Base-by-base conservation (phyloP, 2,113 vertebrate species). In the Suricata suricatta region DNA sequence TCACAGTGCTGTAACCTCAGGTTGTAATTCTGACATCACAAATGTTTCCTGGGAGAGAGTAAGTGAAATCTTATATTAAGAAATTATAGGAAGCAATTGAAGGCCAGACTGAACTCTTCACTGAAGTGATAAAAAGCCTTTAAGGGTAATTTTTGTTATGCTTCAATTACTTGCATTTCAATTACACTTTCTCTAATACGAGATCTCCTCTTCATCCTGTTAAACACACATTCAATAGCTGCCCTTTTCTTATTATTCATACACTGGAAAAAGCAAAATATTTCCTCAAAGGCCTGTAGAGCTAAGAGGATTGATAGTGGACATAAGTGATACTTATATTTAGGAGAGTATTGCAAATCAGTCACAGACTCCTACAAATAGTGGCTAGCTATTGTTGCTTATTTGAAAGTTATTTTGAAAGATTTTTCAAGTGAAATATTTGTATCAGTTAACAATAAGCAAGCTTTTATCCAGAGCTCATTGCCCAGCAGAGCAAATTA, bases 11-110 rank as follows among this genome's bases (percentile, higher is more conserved):
- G 2, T 95, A 82, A 96, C 76, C 88, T 79, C 33, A 0, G 29
- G 92, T 79, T 66, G 64, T 96, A 84, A 93, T 94, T 95, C 81
- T 92, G 96, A 96, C 85, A 97, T 86, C 95, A 96, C 80, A 85
- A 74, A 92, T 91, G 47, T 85, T 90, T 90, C 94, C 85, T 96
- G 3, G 25, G 95, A 95, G 90, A 90, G 44, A 71, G n/a, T 44
- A 60, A 79, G 52, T 5, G 1, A 93, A 85, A 21, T 25, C 69
- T 93, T 74, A 66, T 14, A 2, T 27, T 79, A 50, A 97, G 84
- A 96, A 97, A 89, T 79, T 95, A 88, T 1, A 95, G 27, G 15
- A 89, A 88, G 79, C 88, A 86, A 63, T 79, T 87, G 92, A 90
- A 79, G n/a, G n/a, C 79, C 66, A 66, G 13, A 71, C 89, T 82